These are phyloP conservation scores for Cydia strobilella DNA, from an alignment of 1,140 invertebrate species.

Conservation along the genomic window DNA sequence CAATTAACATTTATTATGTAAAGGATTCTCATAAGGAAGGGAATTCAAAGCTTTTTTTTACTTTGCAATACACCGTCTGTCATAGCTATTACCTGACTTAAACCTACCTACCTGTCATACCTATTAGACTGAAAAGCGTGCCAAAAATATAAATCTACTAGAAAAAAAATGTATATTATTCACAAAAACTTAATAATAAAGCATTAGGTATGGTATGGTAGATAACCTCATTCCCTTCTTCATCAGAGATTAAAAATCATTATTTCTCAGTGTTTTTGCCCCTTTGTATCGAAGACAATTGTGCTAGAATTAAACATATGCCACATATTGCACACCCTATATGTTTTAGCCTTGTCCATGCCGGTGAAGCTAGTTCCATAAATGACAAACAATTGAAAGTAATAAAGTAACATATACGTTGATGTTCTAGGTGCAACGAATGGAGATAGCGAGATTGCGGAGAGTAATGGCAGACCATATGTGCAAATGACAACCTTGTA, in stretches of 20 bases:
- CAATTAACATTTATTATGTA: background rate
- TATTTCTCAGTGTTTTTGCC: too few species aligned
- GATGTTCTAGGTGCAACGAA: constrained; percentile 30
- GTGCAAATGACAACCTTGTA: constrained; percentile 24
- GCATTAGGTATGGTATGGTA: too few species aligned
- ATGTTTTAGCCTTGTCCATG: constrained; percentile 56
- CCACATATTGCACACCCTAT: constrained; percentile 59
- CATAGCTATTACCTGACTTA: too few species aligned
- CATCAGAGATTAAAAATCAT: too few species aligned
- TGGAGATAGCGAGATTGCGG: constrained; percentile 23
- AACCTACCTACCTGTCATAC: too few species aligned
- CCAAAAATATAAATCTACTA: too few species aligned
- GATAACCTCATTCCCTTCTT: too few species aligned
- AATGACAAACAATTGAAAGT: constrained; percentile 66
- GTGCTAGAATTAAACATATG: constrained; percentile 49
- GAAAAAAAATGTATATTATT: too few species aligned
- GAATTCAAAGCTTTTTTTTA: background rate
- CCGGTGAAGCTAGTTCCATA: constrained; percentile 50
- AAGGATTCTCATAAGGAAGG: background rate
- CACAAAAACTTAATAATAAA: too few species aligned
- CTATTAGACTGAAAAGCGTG: too few species aligned
- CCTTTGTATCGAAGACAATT: background rate
- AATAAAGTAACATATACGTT: constrained; percentile 53
- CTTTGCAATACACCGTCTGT: background rate
- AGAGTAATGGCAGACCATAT: constrained; percentile 22